Base-by-base conservation (phyloP, 2,888 invertebrate genomes). In the Drosophila merina region DNA sequence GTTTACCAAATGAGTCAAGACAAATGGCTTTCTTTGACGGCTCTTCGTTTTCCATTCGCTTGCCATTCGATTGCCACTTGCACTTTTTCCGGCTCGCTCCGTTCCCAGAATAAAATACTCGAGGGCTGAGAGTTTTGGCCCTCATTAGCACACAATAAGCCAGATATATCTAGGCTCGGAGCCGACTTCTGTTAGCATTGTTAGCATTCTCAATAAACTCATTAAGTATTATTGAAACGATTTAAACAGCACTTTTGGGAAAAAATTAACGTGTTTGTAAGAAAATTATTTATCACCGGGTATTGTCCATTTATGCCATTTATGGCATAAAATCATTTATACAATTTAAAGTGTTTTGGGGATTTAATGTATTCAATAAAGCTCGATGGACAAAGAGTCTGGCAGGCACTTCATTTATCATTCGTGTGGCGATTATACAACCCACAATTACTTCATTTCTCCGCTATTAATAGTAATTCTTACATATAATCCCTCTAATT, bases 61-160 rank as follows among this genome's bases (percentile, higher is more conserved):
- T 14, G 14, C 14, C 14, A 14, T 14, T 20, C 20, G 20, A 52
- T 36, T 44, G 28, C 30, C 33, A 50, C 60, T 60, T 69, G 52
- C 49, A 54, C 49, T 54, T 59, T 59, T 49, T 52, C 50, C 57
- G 45, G 28, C 40, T 51, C 9, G 12, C 7, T 25, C 48, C 12
- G 25, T 38, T 68, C 57, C 40, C 49, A 51, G 45, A 66, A 51
- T 33, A 38, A 38, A 31, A 7, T 33, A 31, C 28, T 5, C 33
- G 49, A 33, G 36, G 3, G 64, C 69, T 86, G 87, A 85, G 87
- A 82, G 72, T 78, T 74, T 68, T 68, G 30, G 63, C 42, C 48
- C 79, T 85, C 55, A 87, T 83, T 83, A 87, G 83, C 88, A 83
- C 83, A 83, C 86, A 83, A 83, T 83, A 76, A 82, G 82, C 59